Base-by-base conservation (phyloP, 2,113 vertebrate species). In the Desmodus rotundus region DNA sequence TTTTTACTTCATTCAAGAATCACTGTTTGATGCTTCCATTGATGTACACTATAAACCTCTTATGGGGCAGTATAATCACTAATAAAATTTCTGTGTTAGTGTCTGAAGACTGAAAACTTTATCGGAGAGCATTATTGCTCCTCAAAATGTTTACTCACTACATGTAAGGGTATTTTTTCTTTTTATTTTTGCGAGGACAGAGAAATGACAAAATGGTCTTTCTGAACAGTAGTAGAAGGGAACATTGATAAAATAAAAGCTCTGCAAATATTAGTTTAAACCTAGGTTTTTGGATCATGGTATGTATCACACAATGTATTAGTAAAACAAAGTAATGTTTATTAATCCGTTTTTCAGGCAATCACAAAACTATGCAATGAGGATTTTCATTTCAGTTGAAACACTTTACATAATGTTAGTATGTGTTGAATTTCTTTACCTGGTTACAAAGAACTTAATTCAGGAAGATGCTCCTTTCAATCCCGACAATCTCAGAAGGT, bases 381-480 rank as follows among this genome's bases (percentile, higher is more conserved):
- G 1, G 4, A 56, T 73, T 93, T 80, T 76, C 28, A 73, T 74
- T 97, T 83, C 26, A 58, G n/a, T 38, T 81, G 50, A n/a, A 83
- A 65, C 95, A 58, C 22, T 85, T 96, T 68, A 43, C 11, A 70
- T 68, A 61, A 73, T 77, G 28, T 12, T 36, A 36, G 36, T 67
- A 7, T 80, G 56, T 3, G 33, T 43, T 86, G 33, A 54, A 61
- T 76, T 78, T 85, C 28, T 80, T n/a, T 11, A 36, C 22, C 26
- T 43, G 31, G 26, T 45, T 45, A 96, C 45, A 65, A 38, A 97
- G 95, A 89, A 97, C 86, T 88, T 77, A 96, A 94, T 96, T 96
- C 87, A 93, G 95, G 77, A 54, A 95, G 20, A 96, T 9, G 76
- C 11, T 36, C 72, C 65, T 90, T 91, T 86, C 50, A 97, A 89